Evolutionary conservation across 2,888 invertebrate species (phyloP).

Genomic region (Hemithea aestivaria): DNA sequence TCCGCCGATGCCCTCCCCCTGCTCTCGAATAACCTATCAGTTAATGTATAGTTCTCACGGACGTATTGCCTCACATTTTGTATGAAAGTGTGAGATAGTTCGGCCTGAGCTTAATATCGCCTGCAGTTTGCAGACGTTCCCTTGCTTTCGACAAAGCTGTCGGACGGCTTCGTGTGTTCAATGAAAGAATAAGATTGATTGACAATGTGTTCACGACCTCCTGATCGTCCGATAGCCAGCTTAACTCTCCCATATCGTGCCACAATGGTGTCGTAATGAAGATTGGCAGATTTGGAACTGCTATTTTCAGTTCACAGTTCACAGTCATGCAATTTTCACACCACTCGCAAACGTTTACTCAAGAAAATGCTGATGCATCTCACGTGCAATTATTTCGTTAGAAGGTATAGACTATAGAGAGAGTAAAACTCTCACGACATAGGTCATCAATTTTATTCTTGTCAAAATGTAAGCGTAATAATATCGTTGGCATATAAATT

Average conservation of each 20-base stretch:
- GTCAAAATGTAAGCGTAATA: slow-evolving; percentile 17
- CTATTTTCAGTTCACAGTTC: slow-evolving; percentile 4
- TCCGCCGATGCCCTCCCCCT: no score
- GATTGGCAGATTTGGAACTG: slow-evolving; percentile 27
- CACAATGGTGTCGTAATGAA: slow-evolving; percentile 32
- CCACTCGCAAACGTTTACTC: slow-evolving; percentile 13
- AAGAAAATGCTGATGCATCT: slow-evolving; percentile 15
- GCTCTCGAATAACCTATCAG: slow-evolving; percentile 32
- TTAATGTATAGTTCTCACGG: slow-evolving; percentile 64
- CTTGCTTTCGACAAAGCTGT: slow-evolving; percentile 42
- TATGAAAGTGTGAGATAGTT: slow-evolving; percentile 51
- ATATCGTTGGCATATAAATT: slow-evolving; percentile 11
- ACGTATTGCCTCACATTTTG: slow-evolving; percentile 47
- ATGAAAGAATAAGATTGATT: slow-evolving; percentile 30
- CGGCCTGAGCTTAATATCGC: slow-evolving; percentile 33
- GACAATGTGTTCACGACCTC: slow-evolving; percentile 31
- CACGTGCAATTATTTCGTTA: slow-evolving; percentile 16
- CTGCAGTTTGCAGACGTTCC: slow-evolving; percentile 28
- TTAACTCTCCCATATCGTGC: slow-evolving; percentile 28
- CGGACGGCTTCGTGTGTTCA: slow-evolving; percentile 37
- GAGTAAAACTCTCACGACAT: slow-evolving; percentile 18
- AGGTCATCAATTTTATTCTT: slow-evolving; percentile 20
- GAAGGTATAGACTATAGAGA: no score
- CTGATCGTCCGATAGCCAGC: slow-evolving; percentile 29
- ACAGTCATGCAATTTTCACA: slow-evolving; percentile 20